Evolutionary conservation across 1,140 invertebrate genomes (phyloP).

Genomic region (Caenorhabditis remanei): DNA sequence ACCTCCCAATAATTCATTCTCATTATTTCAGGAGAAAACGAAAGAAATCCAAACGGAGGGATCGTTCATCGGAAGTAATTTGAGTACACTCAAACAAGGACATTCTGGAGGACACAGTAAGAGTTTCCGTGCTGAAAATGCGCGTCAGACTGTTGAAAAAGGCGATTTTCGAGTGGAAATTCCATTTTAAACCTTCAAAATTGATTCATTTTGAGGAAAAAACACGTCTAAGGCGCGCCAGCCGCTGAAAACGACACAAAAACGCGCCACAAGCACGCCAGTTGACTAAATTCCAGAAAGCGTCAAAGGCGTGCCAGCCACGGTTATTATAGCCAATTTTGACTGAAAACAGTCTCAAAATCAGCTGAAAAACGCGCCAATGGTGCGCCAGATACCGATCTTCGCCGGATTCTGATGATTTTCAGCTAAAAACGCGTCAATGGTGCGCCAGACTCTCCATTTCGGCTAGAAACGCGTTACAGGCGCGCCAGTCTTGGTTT

Average conservation of each 20-base stretch:
- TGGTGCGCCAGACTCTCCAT: not conserved
- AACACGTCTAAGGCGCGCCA: not conserved
- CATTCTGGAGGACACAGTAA: constrained; percentile 14
- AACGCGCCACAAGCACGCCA: no score
- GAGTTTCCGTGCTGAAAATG: no score
- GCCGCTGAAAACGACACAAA: no score
- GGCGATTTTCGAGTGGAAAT: not conserved
- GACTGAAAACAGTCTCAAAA: no score
- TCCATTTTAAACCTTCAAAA: constrained; percentile 2
- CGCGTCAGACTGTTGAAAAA: not conserved
- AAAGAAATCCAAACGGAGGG: constrained; percentile 74
- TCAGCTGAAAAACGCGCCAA: no score
- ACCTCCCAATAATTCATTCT: no score
- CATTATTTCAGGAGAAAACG: constrained; percentile 64
- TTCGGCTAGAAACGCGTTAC: not conserved
- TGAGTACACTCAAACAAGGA: constrained; percentile 52
- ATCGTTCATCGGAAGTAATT: constrained; percentile 70
- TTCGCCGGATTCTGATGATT: not conserved
- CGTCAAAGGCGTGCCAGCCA: no score
- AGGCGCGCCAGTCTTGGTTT: no score
- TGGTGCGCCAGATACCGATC: not conserved
- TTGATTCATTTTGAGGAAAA: not conserved
- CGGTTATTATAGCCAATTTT: not conserved
- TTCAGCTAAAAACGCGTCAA: not conserved
- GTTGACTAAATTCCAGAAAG: not conserved